Evolutionary conservation across 2,888 invertebrate species (phyloP).

Genomic region (Hydropsyche betteni): DNA sequence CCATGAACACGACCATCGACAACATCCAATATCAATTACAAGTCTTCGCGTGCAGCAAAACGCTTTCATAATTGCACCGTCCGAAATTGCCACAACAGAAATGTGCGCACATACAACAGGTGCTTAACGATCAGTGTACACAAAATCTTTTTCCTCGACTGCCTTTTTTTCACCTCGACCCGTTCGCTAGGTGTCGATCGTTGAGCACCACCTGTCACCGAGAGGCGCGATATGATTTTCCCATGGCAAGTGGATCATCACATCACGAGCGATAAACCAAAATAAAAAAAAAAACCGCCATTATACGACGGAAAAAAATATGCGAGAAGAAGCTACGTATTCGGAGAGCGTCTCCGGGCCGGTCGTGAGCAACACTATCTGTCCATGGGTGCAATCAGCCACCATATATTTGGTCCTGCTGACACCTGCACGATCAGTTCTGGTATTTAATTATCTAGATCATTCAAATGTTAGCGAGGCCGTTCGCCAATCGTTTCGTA

Average conservation of each 20-base stretch:
- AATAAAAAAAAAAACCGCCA: background rate
- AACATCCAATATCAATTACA: slow-evolving; percentile 19
- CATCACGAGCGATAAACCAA: slow-evolving; percentile 44
- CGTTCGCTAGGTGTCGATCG: slow-evolving; percentile 33
- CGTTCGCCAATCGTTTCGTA: slow-evolving; percentile 10
- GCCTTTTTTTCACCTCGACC: too few species aligned
- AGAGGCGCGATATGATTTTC: slow-evolving; percentile 18
- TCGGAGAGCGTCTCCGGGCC: background rate
- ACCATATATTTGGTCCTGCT: slow-evolving; percentile 40
- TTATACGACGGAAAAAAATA: too few species aligned
- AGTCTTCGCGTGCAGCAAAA: background rate
- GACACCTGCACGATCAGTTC: slow-evolving; percentile 43
- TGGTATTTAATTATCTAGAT: slow-evolving; percentile 48
- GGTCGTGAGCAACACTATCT: slow-evolving; percentile 45
- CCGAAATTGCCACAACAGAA: slow-evolving; percentile 8
- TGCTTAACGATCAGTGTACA: too few species aligned
- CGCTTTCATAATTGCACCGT: slow-evolving; percentile 9
- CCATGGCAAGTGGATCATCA: slow-evolving; percentile 42
- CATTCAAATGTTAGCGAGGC: slow-evolving; percentile 40
- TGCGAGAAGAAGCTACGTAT: slow-evolving; percentile 3
- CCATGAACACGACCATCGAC: too few species aligned
- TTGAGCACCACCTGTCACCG: slow-evolving; percentile 46
- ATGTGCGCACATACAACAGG: too few species aligned
- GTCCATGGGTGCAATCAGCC: slow-evolving; percentile 45
- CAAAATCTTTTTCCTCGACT: too few species aligned